Conservation (phyloP, 2,797 vertebrate species). For the Chaetodon trifasciatus region DNA sequence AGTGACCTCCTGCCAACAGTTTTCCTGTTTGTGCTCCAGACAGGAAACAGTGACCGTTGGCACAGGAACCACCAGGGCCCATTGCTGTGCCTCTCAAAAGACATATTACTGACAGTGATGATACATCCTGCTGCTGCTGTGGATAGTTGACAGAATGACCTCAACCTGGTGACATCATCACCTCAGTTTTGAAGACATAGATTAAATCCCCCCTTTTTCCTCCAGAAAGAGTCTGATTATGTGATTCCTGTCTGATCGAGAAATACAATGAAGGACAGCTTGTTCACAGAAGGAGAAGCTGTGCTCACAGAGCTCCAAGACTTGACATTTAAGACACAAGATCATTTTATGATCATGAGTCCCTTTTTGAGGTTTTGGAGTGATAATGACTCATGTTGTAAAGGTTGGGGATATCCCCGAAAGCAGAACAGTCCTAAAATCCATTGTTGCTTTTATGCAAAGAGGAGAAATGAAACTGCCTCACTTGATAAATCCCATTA, state of each 20-base stretch:
- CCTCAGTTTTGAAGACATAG: background rate
- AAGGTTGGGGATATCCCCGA: conserved; percentile 20
- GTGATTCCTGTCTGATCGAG: conserved; percentile 16
- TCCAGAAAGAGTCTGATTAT: background rate
- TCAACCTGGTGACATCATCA: conserved; percentile 50
- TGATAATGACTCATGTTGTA: conserved; percentile 33
- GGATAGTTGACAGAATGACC: conserved; percentile 31
- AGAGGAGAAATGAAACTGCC: conserved; percentile 30
- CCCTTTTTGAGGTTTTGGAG: conserved; percentile 16
- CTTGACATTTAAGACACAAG: conserved; percentile 17
- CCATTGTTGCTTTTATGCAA: background rate
- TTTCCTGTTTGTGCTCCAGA: conserved; percentile 70
- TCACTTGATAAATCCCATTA: background rate
- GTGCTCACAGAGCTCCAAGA: background rate
- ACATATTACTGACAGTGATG: conserved; percentile 36
- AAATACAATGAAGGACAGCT: background rate
- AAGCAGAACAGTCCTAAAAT: conserved; percentile 30
- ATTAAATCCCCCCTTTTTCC: background rate
- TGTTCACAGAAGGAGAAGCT: conserved; percentile 15
- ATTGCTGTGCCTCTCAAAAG: conserved; percentile 32
- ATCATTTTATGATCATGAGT: conserved; percentile 6
- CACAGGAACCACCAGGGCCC: conserved; percentile 52
- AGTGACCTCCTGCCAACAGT: conserved; percentile 38
- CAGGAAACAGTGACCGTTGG: conserved; percentile 64
- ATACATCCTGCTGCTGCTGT: conserved; percentile 36